Evolutionary conservation across 2,113 vertebrate species (phyloP).

Genomic region (Proteles cristata): DNA sequence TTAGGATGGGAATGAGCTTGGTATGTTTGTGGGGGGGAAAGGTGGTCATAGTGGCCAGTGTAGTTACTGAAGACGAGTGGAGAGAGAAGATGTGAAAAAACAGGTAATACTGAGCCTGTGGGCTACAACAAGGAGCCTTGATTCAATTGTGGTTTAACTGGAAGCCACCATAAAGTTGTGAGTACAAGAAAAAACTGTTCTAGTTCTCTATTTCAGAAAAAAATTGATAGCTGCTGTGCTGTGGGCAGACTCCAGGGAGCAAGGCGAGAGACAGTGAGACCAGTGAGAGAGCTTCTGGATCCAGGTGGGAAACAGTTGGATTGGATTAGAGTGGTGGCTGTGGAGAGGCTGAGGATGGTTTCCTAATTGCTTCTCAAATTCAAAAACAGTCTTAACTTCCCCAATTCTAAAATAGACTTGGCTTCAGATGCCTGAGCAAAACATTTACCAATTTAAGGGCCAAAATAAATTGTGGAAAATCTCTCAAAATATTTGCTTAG

Average conservation of each 20-base stretch:
- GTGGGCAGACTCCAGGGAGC: not conserved
- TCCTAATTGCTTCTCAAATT: conserved; percentile 13
- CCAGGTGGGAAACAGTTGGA: not conserved
- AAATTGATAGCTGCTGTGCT: not conserved
- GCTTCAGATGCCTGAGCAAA: conserved; percentile 41
- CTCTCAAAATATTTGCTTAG: conserved; percentile 77
- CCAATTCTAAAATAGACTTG: conserved; percentile 69
- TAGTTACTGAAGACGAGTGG: not conserved
- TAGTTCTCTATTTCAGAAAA: not conserved
- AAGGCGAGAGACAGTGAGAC: not conserved
- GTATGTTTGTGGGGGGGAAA: not conserved
- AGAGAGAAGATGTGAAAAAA: not conserved
- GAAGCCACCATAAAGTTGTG: not conserved
- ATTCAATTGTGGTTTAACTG: not conserved
- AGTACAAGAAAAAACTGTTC: not conserved
- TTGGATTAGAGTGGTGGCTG: not conserved
- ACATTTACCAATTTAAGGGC: conserved; percentile 52
- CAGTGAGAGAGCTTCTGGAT: not conserved
- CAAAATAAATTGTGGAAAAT: conserved; percentile 61
- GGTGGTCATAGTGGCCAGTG: fast-evolving
- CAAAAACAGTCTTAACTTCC: conserved; percentile 10
- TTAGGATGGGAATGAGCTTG: not conserved
- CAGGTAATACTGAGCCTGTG: not conserved
- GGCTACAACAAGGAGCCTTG: not conserved
- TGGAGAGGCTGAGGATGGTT: not conserved